Conservation (phyloP, 2,888 invertebrate species). For the Xanthorhoe designata region DNA sequence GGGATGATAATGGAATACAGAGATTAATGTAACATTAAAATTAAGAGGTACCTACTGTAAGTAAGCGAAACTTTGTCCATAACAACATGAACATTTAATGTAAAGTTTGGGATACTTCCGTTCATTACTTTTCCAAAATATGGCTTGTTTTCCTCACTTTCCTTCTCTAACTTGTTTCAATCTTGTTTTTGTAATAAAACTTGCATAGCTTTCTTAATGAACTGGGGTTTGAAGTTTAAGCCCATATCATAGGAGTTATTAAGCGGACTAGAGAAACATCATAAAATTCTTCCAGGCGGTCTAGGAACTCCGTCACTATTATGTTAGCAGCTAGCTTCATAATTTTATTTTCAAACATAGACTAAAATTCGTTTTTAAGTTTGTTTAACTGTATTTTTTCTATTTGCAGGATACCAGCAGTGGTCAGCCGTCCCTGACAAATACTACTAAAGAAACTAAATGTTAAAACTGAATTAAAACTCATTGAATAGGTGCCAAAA, state of each 20-base stretch:
- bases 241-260: background rate
- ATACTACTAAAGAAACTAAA: constrained; percentile 28
- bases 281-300: no score
- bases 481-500: constrained; percentile 1
- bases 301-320: no score
- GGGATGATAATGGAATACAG: background rate
- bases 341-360: no score
- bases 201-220: background rate
- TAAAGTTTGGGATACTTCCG: constrained; percentile 12
- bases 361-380: background rate
- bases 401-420: constrained; percentile 42
- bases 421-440: constrained; percentile 37
- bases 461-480: constrained; percentile 6
- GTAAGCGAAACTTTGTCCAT: background rate
- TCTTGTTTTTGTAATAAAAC: background rate
- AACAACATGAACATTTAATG: constrained; percentile 5
- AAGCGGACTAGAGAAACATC: background rate
- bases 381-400: constrained; percentile 3
- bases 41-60: background rate
- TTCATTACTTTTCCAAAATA: constrained; percentile 8
- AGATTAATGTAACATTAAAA: background rate
- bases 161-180: background rate
- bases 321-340: no score
- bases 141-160: background rate
- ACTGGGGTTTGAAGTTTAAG: background rate